Evolutionary conservation across 1,140 invertebrate genomes (phyloP).

Genomic region (Drosophila ohnishii): DNA sequence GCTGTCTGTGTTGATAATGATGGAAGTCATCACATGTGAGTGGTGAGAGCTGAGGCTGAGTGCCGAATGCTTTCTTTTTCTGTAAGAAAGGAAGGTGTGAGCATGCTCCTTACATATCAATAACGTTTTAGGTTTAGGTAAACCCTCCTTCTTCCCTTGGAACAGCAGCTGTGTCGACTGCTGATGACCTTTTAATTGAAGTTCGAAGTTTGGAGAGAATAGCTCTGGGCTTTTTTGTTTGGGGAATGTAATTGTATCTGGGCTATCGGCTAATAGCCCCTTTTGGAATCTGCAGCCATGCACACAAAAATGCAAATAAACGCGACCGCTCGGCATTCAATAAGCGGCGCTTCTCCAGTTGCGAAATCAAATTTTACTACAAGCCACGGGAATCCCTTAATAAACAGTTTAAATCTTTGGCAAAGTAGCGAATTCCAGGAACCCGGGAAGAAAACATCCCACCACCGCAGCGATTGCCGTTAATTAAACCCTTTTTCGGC

Average conservation of each 20-base stretch:
- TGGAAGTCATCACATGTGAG: conserved; percentile 65
- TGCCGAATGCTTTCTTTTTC: conserved; percentile 1
- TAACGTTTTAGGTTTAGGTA: conserved; percentile 73
- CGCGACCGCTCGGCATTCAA: conserved; percentile 58
- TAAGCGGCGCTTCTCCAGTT: conserved; percentile 58
- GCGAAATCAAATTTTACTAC: conserved; percentile 80
- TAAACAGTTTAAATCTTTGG: conserved; percentile 58
- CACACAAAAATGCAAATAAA: conserved; percentile 78
- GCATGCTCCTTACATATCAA: conserved; percentile 75
- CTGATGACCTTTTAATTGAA: conserved; percentile 83
- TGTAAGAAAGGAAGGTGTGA: conserved; percentile 63
- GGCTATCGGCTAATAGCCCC: conserved; percentile 23
- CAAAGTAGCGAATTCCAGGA: conserved; percentile 68
- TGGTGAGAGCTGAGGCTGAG: conserved; percentile 36
- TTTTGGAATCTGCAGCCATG: conserved; percentile 42
- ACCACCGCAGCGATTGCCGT: conserved; percentile 47
- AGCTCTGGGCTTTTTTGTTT: background rate
- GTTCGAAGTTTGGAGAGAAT: conserved; percentile 31
- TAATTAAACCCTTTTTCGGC: conserved; percentile 68
- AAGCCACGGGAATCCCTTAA: conserved; percentile 74
- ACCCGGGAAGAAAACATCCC: conserved; percentile 19
- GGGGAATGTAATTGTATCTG: conserved; percentile 39
- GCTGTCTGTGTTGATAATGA: conserved; percentile 66
- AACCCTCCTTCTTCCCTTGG: conserved; percentile 1
- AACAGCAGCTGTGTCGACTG: conserved; percentile 72